Conservation (phyloP, 2,888 invertebrate species). For the Malthinus flaveolus region DNA sequence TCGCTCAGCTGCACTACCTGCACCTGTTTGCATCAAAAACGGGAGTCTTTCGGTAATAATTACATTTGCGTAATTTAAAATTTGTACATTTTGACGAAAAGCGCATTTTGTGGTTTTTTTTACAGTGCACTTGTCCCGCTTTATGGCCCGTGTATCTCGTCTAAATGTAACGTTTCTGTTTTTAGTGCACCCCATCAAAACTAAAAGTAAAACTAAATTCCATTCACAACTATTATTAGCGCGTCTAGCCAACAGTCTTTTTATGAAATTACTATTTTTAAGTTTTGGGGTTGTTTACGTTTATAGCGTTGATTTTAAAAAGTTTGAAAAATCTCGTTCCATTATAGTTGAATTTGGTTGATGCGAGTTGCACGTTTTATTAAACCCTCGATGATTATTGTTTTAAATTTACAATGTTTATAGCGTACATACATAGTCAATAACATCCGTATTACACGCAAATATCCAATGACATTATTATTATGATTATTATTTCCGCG, state of each 20-base stretch:
- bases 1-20: constrained; percentile 42
- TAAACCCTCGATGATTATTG: not conserved
- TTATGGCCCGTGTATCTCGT: not conserved
- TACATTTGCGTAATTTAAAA: not conserved
- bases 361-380: not conserved
- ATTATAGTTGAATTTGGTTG: not conserved
- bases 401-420: constrained; percentile 5
- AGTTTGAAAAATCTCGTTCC: not conserved
- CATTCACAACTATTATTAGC: constrained; percentile 26
- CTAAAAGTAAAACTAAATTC: constrained; percentile 20
- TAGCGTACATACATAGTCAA: constrained; percentile 17
- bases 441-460: constrained; percentile 33
- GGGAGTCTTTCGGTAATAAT: not conserved
- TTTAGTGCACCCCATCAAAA: constrained; percentile 20
- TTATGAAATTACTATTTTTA: constrained; percentile 27
- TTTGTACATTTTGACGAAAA: not conserved
- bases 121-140: not conserved
- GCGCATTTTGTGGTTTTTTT: not conserved
- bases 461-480: constrained; percentile 30
- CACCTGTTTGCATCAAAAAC: constrained; percentile 32
- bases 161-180: constrained; percentile 17
- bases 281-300: constrained; percentile 13
- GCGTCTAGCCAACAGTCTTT: constrained; percentile 26
- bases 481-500: constrained; percentile 30
- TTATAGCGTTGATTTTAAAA: not conserved